Conservation (phyloP, 2,113 vertebrate genomes). For the Orientallactaga bullata region DNA sequence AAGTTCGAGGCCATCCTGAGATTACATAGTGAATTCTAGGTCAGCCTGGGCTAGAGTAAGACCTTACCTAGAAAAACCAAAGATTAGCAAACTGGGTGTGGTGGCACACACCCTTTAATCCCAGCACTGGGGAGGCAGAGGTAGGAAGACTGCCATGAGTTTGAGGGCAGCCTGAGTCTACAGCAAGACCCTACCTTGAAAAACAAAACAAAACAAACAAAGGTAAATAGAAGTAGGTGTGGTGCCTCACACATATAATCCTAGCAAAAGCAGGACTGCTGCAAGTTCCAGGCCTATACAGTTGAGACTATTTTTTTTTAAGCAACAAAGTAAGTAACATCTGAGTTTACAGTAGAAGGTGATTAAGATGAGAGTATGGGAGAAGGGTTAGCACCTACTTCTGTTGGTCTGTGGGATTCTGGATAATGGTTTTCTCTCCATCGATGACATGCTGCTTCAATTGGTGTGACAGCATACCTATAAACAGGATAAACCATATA, state of each 20-base stretch:
- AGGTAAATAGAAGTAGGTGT: too few relatives aligned
- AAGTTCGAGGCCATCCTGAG: too few relatives aligned
- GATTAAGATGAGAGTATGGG: neutral
- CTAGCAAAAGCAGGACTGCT: too few relatives aligned
- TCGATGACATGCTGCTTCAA: conserved; percentile 98
- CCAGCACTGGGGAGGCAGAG: neutral
- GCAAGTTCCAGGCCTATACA: too few relatives aligned
- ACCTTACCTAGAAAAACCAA: too few relatives aligned
- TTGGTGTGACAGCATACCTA: conserved; percentile 98
- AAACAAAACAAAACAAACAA: too few relatives aligned
- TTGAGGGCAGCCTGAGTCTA: neutral
- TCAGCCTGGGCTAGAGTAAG: too few relatives aligned
- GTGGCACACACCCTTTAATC: neutral
- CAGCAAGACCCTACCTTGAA: too few relatives aligned
- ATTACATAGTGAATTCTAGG: too few relatives aligned
- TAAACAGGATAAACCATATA: neutral
- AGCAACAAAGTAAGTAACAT: neutral
- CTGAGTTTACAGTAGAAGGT: neutral
- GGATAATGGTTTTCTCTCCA: conserved; percentile 98
- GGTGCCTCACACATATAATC: too few relatives aligned
- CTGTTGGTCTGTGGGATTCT: conserved; percentile 98
- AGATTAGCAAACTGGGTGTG: neutral
- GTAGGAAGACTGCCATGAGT: too few relatives aligned
- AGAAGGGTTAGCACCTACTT: conserved; percentile 87
- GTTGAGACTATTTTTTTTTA: too few relatives aligned